Evolutionary conservation across 2,888 invertebrate genomes (phyloP), one percentile per base, ranked within the genome.

Genomic region (Salticus scenicus): DNA sequence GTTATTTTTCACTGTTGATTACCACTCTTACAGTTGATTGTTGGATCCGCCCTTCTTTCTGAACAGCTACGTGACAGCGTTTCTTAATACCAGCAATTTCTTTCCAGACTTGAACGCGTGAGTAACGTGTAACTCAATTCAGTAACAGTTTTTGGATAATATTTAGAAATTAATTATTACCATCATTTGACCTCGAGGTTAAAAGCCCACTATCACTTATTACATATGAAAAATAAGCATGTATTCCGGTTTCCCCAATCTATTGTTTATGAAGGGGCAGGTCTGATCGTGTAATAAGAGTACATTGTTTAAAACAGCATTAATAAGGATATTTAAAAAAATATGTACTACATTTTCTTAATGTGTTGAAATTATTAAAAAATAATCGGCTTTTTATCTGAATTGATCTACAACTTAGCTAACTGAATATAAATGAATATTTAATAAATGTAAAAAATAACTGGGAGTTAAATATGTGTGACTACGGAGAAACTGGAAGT

Each of bases 1-100:
- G 42, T 57, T 57, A 57, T 57, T 57, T 57, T 57, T 57, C 57
- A 57, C 24, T 57, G 57, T 24, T 57, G 57, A 57, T 57, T 57
- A 57, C 57, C 17, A 57, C 57, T 57, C 20, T 57, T 12, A 1
- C 1, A 57, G 24, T 24, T 57, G 57, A 57, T 57, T 4, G 24
- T 4, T 57, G 57, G 57, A 4, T 24, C 57, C 57, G 57, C 57
- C 57, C 24, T 57, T 57, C 24, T 24, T 24, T 57, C 57, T 12
- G 4, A 24, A 1, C 57, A 57, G 5, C 57, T 57, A 57, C 57
- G 57, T 57, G 57, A 57, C 57, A 17, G 57, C 57, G 57, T 57
- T 57, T 24, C 57, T 57, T 57, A 57, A 57, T 57, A 57, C 57
- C 24, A 24, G 24, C 10, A 7, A 57, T 24, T 57, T 57, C 24